Percentiles rank a stretch among this genome's conserved stretches.
Evolutionary conservation across 2,113 vertebrate genomes (phyloP).

Genomic region (Nestor notabilis): DNA sequence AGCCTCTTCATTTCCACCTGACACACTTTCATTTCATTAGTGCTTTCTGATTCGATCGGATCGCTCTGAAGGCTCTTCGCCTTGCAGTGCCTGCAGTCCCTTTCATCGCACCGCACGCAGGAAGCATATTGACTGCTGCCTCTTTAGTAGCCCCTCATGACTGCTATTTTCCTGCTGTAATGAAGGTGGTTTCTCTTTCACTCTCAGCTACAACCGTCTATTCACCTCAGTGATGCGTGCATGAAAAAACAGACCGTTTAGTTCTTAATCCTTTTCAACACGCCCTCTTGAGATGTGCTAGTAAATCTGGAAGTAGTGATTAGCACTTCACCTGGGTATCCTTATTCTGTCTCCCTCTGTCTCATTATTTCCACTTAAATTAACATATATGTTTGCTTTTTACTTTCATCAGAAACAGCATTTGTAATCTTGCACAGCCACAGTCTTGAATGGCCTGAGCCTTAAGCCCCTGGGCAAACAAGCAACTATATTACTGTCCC

Average conservation of each 20-base stretch:
- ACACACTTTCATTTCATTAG: slow-evolving; percentile 16
- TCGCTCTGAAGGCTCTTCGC: neutral
- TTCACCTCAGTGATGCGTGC: neutral
- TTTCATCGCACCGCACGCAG: neutral
- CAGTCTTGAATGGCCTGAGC: neutral
- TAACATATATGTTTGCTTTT: slow-evolving; percentile 14
- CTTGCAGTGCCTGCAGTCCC: neutral
- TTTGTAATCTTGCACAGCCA: neutral
- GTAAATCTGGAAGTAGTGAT: slow-evolving; percentile 38
- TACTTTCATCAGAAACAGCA: neutral
- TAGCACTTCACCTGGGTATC: slow-evolving; percentile 45
- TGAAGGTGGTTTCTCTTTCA: slow-evolving; percentile 24
- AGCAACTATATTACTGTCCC: neutral
- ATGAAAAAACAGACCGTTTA: neutral
- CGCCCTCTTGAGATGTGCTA: neutral
- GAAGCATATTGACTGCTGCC: slow-evolving; percentile 16
- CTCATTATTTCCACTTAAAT: slow-evolving; percentile 48
- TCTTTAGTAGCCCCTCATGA: slow-evolving; percentile 44
- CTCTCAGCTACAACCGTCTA: neutral
- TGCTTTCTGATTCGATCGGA: neutral
- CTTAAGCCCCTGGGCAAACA: neutral
- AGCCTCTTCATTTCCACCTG: slow-evolving; percentile 34
- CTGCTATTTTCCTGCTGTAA: slow-evolving; percentile 47
- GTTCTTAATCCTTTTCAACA: slow-evolving; percentile 24
- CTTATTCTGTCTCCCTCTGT: neutral